Conservation (phyloP, 2,113 vertebrate genomes). For the Mirza zaza region DNA sequence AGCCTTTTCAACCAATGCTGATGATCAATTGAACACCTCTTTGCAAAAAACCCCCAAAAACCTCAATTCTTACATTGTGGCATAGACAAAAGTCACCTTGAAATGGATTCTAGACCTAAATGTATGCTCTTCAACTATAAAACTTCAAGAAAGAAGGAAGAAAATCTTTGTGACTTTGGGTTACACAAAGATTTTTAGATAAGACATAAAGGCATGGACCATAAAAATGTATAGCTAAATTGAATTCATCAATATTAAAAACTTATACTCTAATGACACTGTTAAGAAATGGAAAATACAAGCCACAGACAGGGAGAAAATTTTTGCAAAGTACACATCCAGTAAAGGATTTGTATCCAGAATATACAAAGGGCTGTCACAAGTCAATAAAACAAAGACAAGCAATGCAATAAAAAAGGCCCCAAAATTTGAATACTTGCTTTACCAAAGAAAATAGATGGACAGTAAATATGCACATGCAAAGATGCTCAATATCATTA, state of each 20-base stretch:
- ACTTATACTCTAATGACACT: too few relatives aligned
- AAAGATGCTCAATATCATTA: background rate
- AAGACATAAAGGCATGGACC: background rate
- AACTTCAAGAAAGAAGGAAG: background rate
- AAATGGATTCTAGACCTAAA: background rate
- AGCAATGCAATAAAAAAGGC: background rate
- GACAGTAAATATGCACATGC: accelerated
- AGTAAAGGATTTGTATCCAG: background rate
- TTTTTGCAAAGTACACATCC: background rate
- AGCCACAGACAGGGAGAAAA: too few relatives aligned
- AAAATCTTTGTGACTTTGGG: background rate
- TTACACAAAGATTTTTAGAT: background rate
- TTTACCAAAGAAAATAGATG: background rate
- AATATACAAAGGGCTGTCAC: background rate
- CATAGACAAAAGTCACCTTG: background rate
- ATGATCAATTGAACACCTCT: background rate
- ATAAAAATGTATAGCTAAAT: background rate
- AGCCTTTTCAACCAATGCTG: background rate
- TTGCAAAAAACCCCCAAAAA: background rate
- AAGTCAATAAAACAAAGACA: background rate
- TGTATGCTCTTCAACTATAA: background rate
- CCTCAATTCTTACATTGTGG: background rate
- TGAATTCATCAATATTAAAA: background rate
- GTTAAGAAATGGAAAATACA: background rate
- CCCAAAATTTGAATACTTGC: background rate